These are phyloP conservation scores for Oreochromis grahami DNA, from an alignment of 2,797 vertebrate species.

Conservation along the genomic window DNA sequence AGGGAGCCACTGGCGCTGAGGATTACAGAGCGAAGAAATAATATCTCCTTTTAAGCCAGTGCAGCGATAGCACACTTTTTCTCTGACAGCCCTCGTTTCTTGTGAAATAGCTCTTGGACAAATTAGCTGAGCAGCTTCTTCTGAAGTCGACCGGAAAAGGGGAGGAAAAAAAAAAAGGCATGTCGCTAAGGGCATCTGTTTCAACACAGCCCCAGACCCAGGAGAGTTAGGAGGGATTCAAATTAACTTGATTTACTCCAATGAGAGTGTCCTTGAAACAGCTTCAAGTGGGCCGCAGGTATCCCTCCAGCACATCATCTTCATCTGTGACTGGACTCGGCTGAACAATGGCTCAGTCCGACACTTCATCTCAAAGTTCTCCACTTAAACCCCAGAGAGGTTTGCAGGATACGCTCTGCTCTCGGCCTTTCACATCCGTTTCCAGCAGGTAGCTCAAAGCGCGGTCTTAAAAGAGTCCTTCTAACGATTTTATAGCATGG, in stretches of 20 bases:
- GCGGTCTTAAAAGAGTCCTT: slow-evolving; percentile 5
- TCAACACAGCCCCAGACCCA: slow-evolving; percentile 61
- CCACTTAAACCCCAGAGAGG: slow-evolving; percentile 24
- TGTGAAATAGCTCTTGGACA: slow-evolving; percentile 75
- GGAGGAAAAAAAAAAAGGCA: slow-evolving; percentile 24
- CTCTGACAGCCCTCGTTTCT: slow-evolving; percentile 69
- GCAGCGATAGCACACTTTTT: slow-evolving; percentile 57
- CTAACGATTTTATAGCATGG: not conserved
- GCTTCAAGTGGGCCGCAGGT: slow-evolving; percentile 70
- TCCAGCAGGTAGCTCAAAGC: not conserved
- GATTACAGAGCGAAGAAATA: slow-evolving; percentile 65
- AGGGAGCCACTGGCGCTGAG: slow-evolving; percentile 49
- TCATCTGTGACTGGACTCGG: slow-evolving; percentile 50
- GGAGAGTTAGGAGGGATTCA: slow-evolving; percentile 75
- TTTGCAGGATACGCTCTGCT: not conserved
- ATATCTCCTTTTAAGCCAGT: slow-evolving; percentile 68
- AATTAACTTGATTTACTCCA: slow-evolving; percentile 81
- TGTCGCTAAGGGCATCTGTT: slow-evolving; percentile 68
- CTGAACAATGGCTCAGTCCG: slow-evolving; percentile 36
- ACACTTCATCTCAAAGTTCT: slow-evolving; percentile 25
- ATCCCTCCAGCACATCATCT: slow-evolving; percentile 65
- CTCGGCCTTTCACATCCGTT: slow-evolving; percentile 1
- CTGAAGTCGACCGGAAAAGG: slow-evolving; percentile 58
- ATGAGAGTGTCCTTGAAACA: slow-evolving; percentile 78
- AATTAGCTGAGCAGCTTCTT: slow-evolving; percentile 75